phyloP scores from a whole-genome alignment of 2,888 invertebrate genomes.

The Hirtodrosophila histrioides region DNA sequence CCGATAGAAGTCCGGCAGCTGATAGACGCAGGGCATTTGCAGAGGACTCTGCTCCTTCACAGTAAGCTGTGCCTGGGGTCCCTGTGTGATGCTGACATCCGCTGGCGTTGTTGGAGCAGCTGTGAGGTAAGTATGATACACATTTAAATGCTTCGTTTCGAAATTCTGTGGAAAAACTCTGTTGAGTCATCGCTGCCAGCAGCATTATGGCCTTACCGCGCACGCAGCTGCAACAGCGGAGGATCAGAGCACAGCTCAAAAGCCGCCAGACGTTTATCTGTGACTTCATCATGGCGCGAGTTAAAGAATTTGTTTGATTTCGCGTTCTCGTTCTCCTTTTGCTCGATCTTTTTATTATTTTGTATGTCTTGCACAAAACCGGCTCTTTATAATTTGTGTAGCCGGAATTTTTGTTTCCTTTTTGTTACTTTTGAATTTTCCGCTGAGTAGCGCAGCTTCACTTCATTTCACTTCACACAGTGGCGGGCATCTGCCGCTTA shows the following conservation, averaged over 20 bases:
- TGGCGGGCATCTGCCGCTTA: constrained; percentile 50
- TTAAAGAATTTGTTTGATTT: constrained; percentile 58
- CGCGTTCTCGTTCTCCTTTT: constrained; percentile 25
- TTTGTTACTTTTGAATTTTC: constrained; percentile 27
- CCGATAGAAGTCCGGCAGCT: constrained; percentile 72
- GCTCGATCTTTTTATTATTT: constrained; percentile 30
- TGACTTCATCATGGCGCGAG: constrained; percentile 47
- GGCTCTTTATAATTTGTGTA: constrained; percentile 21
- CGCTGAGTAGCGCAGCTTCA: constrained; percentile 36
- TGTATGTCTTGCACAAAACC: constrained; percentile 30
- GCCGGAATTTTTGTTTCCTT: constrained; percentile 27
- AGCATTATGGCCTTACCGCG: constrained; percentile 53
- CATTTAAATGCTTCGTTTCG: constrained; percentile 8
- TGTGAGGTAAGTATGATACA: constrained; percentile 12
- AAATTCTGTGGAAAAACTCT: not conserved
- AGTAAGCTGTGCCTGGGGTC: constrained; percentile 84
- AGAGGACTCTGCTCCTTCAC: constrained; percentile 88
- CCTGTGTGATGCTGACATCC: constrained; percentile 64
- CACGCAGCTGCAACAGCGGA: constrained; percentile 27
- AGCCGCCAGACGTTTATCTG: constrained; percentile 48
- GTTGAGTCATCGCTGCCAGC: constrained; percentile 32
- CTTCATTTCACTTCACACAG: constrained; percentile 49
- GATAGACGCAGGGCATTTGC: constrained; percentile 87
- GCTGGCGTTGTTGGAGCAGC: constrained; percentile 22
- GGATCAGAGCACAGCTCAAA: constrained; percentile 53